These are phyloP conservation scores for Sinelater perroti DNA, from an alignment of 2,888 invertebrate genomes.

Conservation along the genomic window DNA sequence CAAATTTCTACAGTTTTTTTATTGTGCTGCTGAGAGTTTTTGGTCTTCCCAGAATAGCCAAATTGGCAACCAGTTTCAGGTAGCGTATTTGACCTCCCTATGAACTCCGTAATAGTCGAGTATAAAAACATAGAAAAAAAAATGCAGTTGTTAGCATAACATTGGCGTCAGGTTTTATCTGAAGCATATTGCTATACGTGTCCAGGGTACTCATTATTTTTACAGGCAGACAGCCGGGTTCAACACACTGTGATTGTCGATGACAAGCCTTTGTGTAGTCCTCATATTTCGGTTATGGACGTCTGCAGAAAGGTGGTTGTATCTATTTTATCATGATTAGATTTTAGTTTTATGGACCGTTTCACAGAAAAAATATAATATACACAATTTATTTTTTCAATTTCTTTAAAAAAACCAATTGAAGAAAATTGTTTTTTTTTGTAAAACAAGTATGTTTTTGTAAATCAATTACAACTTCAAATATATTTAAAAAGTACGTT, in stretches of 20 bases:
- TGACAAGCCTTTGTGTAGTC: conserved; percentile 6
- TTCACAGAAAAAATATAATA: too few species aligned
- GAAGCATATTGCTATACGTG: conserved; percentile 28
- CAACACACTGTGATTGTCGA: conserved; percentile 20
- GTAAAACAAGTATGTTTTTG: too few species aligned
- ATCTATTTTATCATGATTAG: too few species aligned
- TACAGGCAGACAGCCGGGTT: conserved; percentile 28
- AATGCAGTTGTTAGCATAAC: neutral
- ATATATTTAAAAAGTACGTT: too few species aligned
- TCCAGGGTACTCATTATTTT: conserved; percentile 6
- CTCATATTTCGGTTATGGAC: conserved; percentile 13
- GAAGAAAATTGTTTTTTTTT: too few species aligned
- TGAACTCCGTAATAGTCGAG: neutral
- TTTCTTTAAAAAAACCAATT: neutral
- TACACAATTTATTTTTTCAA: neutral
- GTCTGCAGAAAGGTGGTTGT: too few species aligned
- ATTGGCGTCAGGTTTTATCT: conserved; percentile 24
- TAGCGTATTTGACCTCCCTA: conserved; percentile 1
- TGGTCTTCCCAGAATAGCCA: neutral
- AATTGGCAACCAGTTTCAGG: neutral
- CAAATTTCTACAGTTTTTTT: too few species aligned
- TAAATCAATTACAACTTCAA: too few species aligned
- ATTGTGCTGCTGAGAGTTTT: too few species aligned
- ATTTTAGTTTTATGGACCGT: too few species aligned
- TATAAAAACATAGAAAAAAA: neutral